Evolutionary conservation across 2,888 invertebrate species (phyloP), one percentile per base, ranked within the genome.

Genomic region (Lycia hirtaria): DNA sequence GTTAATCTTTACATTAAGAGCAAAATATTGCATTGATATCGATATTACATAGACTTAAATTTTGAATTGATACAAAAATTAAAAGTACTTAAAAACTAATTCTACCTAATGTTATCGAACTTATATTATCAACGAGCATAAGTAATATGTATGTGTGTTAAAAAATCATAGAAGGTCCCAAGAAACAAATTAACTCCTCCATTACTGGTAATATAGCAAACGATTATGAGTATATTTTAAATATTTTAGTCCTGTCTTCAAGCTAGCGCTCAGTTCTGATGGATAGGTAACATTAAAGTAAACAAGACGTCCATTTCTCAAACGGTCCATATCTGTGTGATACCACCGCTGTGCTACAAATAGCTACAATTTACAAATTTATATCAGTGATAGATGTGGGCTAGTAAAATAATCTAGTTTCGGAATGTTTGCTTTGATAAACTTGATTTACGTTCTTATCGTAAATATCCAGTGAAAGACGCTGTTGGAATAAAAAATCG

Each of bases 301-400:
- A 83, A 80, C 73, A 77, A 72, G 71, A 64, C 68, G 73, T 72
- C 61, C 71, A 79, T 83, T 78, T 79, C 80, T 83, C 81, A 78
- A 76, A 67, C 65, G 50, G 66, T 69, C 64, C 70, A 68, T 69
- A 73, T 77, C 62, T 62, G 61, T 73, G 76, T 78, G 48, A 48
- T 79, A 78, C 65, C 65, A 69, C 67, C 61, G 72, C 71, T 67
- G 69, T 24, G 71, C 67, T 73, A 76, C 75, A 78, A 77, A 75
- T 78, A 72, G 69, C 71, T 45, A 63, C 69, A 68, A 70, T 75
- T 77, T 74, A 73, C 57, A 53, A 58, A 53, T 53, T 58, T 52
- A 49, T 58, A 58, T 58, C 57, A 53, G 57, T 58, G 57, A 58
- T 58, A 58, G 44, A 58, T 58, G 57, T 52, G 43, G 52, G 20